These are phyloP conservation scores for Drosophila grimshawi DNA, from an alignment of 1,140 invertebrate species.

Conservation along the genomic window DNA sequence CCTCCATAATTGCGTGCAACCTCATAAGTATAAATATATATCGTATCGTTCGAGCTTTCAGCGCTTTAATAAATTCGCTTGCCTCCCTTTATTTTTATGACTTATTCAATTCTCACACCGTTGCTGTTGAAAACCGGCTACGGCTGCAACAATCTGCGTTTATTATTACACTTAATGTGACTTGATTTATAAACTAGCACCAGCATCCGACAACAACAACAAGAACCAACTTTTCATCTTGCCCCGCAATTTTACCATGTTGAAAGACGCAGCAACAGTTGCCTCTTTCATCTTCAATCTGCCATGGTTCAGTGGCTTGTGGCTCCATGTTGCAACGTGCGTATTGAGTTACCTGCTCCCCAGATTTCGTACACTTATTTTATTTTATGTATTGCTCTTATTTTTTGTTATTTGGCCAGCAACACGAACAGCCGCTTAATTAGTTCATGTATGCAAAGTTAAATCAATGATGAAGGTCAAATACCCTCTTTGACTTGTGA, in stretches of 20 bases:
- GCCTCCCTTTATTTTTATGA: constrained; percentile 61
- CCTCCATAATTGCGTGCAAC: constrained; percentile 59
- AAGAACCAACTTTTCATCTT: constrained; percentile 6
- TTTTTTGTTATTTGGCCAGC: constrained; percentile 27
- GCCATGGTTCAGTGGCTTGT: constrained; percentile 54
- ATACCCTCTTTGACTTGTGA: neutral
- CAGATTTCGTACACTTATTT: constrained; percentile 13
- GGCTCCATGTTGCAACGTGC: neutral
- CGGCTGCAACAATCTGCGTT: constrained; percentile 57
- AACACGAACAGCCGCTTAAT: constrained; percentile 60
- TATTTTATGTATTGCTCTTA: too few relatives aligned
- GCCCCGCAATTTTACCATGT: constrained; percentile 32
- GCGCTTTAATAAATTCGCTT: constrained; percentile 60
- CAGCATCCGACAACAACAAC: constrained; percentile 41
- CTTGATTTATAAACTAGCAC: constrained; percentile 81
- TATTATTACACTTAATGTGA: constrained; percentile 82
- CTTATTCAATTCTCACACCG: constrained; percentile 68
- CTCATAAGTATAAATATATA: neutral
- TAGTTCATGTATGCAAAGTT: constrained; percentile 55
- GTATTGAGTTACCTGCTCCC: constrained; percentile 62
- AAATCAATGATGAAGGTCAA: neutral
- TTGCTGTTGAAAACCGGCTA: constrained; percentile 35
- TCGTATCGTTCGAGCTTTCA: constrained; percentile 1
- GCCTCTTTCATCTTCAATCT: constrained; percentile 22
- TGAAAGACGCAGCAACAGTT: constrained; percentile 37